Base-by-base conservation (phyloP, 2,113 vertebrate species). In the Tricholaema leucomelas region DNA sequence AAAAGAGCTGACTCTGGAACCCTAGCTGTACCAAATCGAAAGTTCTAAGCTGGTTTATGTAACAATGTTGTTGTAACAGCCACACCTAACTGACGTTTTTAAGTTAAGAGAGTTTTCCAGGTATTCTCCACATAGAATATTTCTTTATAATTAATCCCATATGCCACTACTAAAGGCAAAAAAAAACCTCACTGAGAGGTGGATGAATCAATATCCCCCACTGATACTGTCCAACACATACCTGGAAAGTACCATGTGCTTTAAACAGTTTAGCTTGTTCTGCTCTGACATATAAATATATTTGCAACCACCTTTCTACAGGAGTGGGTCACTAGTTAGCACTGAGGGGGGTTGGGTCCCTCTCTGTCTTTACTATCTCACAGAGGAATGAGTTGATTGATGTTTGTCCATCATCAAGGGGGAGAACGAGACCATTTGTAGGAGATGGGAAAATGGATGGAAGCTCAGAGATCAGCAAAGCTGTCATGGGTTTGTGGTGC, bases 401-500 rank as follows among this genome's bases (percentile, higher is more conserved):
- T 10, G 25, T 73, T 52, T 52, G 15, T 52, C 27, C 54, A 56
- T 42, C 30, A 75, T 5, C 42, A 71, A 77, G 4, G 11, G 8
- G 52, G 25, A 40, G 11, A n/a, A 50, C 18, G 38, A 8, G 36
- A 79, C 9, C 24, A 54, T 69, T 60, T 65, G 6, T n/a, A 27
- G 28, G 18, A 77, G 12, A 20, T 9, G 28, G 44, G 24, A 56
- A 30, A 15, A 27, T 0, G 12, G 38, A 66, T n/a, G 23, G 24
- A 85, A 80, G 15, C 3, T 67, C 35, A 77, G 48, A 85, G 35
- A 73, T 27, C 9, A 63, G 46, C 33, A 73, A 73, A 63, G 30
- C 5, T 58, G 12, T 12, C 0, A 0, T 19, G 11, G 4, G 12
- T 60, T 48, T 60, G 46, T 12, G 13, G 11, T 23, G 28, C 35